These are phyloP conservation scores for Machaerirhynchus nigripectus DNA, from an alignment of 2,113 vertebrate genomes.

Conservation along the genomic window DNA sequence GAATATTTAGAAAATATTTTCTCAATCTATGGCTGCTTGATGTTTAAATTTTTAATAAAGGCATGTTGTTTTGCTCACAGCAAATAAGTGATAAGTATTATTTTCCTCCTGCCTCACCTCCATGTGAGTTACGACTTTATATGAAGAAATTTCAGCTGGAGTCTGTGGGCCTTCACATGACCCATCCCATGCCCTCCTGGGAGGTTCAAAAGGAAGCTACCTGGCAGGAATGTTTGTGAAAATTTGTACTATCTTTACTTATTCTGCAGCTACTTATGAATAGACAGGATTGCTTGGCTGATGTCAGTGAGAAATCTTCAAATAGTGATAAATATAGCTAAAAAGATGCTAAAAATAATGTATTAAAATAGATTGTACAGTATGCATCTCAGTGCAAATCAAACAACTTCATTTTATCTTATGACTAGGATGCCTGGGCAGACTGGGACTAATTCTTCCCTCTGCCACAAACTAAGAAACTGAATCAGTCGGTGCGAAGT, in stretches of 20 bases:
- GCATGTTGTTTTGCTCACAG: not conserved
- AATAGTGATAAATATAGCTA: not conserved
- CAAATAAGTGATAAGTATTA: not conserved
- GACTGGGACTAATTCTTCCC: not conserved
- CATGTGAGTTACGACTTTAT: not conserved
- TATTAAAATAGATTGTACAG: not conserved
- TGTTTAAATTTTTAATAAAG: not conserved
- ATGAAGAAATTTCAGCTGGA: not conserved
- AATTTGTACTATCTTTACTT: not conserved
- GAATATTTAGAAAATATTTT: not conserved
- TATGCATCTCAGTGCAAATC: not conserved
- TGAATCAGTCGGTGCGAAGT: not conserved
- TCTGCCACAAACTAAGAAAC: not conserved
- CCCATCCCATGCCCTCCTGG: not conserved
- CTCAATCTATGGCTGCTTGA: not conserved
- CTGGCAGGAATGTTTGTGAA: not conserved
- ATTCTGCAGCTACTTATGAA: not conserved
- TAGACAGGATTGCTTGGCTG: not conserved
- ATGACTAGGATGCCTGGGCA: not conserved
- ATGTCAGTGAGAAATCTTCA: not conserved
- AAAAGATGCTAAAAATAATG: not conserved
- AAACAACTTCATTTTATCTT: not conserved
- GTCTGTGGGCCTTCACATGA: not conserved
- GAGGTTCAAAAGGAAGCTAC: not conserved
- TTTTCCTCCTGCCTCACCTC: not conserved